Evolutionary conservation across 1,140 invertebrate species (phyloP).

Genomic region (Ruditapes philippinarum): DNA sequence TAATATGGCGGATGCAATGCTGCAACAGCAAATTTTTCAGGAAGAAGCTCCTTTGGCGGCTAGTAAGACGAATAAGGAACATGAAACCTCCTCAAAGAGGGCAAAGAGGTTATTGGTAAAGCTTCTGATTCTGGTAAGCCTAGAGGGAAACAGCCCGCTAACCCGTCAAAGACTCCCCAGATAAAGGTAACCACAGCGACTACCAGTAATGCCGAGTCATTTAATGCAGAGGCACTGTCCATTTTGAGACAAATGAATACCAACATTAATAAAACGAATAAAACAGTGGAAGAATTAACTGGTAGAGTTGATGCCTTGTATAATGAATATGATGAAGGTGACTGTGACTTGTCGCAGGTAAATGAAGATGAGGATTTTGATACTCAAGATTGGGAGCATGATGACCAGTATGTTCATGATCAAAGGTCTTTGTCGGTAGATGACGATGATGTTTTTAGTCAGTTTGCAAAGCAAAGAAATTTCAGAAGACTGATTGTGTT

Average conservation of each 20-base stretch:
- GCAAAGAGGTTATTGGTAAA: not conserved
- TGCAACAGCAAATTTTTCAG: no score
- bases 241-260: conserved; percentile 35
- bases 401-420: not conserved
- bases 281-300: not conserved
- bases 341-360: not conserved
- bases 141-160: not conserved
- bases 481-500: not conserved
- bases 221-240: conserved; percentile 2
- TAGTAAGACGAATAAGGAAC: no score
- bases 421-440: not conserved
- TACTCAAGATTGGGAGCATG: not conserved
- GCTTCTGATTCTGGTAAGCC: not conserved
- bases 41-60: no score
- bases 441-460: conserved; percentile 13
- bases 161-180: not conserved
- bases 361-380: not conserved
- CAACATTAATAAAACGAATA: conserved; percentile 22
- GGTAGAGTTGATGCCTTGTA: conserved; percentile 3
- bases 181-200: not conserved
- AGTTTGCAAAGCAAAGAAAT: not conserved
- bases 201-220: not conserved
- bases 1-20: no score
- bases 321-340: not conserved
- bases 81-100: no score